These are phyloP conservation scores for Microctonus brassicae DNA, from an alignment of 2,888 invertebrate species.

Conservation along the genomic window DNA sequence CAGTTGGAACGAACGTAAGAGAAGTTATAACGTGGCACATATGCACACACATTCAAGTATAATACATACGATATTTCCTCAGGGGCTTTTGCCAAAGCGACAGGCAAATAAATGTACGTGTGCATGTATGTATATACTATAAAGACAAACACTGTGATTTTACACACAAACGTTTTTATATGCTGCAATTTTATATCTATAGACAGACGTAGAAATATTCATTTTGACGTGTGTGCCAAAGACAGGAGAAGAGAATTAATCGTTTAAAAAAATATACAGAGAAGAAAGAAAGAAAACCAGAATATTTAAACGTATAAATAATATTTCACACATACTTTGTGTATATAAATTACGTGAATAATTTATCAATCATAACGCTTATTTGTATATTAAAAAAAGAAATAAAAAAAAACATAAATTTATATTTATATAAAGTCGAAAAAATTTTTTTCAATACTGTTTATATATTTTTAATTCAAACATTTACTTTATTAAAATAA, in stretches of 20 bases:
- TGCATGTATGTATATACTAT: no score
- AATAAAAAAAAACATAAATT: no score
- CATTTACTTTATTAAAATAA: no score
- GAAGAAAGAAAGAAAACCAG: not conserved
- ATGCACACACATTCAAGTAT: no score
- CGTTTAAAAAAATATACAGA: conserved; percentile 19
- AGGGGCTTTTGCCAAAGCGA: conserved; percentile 14
- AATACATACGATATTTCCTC: not conserved
- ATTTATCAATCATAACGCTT: not conserved
- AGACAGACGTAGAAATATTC: conserved; percentile 8
- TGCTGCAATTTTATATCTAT: conserved; percentile 1
- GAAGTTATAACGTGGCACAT: not conserved
- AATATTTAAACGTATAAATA: not conserved
- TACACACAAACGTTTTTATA: conserved; percentile 10
- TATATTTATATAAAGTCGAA: no score
- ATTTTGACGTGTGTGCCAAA: not conserved
- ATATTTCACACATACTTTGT: not conserved
- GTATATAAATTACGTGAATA: conserved; percentile 5
- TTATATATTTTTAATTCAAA: no score
- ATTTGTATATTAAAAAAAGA: no score
- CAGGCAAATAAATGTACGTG: not conserved
- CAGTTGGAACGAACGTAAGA: not conserved
- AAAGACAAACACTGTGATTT: not conserved
- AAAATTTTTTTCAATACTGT: no score
- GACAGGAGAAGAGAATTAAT: conserved; percentile 24